Evolutionary conservation across 2,888 invertebrate genomes (phyloP), one percentile per base, ranked within the genome.

Genomic region (Pollenia angustigena): DNA sequence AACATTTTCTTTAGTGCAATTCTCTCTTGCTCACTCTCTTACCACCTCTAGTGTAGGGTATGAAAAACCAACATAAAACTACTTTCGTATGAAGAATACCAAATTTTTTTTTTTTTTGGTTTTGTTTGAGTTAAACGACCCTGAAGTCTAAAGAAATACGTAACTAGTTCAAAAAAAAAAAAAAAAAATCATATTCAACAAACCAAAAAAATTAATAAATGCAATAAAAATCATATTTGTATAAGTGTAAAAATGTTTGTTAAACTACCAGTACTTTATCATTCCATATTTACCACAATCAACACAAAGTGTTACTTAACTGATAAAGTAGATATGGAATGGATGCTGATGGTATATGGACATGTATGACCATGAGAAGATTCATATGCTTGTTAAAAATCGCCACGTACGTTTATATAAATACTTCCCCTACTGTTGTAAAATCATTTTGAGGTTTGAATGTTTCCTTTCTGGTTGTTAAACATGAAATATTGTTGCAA

Each of bases 51-150:
- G n/a, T n/a, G n/a, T n/a, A n/a, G n/a, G n/a, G n/a, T n/a, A n/a
- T n/a, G n/a, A n/a, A 32, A 32, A 32, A 32, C 6, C 23, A 18
- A 69, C 16, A 12, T 8, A 40, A 74, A 60, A 32, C 32, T 50
- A 50, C 60, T 75, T 62, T 62, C 75, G 75, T 75, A 75, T 75
- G 50, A 40, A 40, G n/a, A 46, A 74, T 32, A 14, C 14, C 48
- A 60, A 74, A 40, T 74, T 74, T 18, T 75, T 42, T 40, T 6
- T 32, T 4, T 4, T 32, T 32, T 6, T 6, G 32, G 4, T 32
- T 6, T 40, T 60, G 74, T 60, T 58, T 74, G 46, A 74, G 74
- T 74, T 74, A 48, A 58, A 46, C 10, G 32, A 40, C 48, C 58
- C 32, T 60, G 58, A 14, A 74, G 60, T 32, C 32, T 32, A 2